Evolutionary conservation across 2,888 invertebrate genomes (phyloP).

Genomic region (Sepiola atlantica): DNA sequence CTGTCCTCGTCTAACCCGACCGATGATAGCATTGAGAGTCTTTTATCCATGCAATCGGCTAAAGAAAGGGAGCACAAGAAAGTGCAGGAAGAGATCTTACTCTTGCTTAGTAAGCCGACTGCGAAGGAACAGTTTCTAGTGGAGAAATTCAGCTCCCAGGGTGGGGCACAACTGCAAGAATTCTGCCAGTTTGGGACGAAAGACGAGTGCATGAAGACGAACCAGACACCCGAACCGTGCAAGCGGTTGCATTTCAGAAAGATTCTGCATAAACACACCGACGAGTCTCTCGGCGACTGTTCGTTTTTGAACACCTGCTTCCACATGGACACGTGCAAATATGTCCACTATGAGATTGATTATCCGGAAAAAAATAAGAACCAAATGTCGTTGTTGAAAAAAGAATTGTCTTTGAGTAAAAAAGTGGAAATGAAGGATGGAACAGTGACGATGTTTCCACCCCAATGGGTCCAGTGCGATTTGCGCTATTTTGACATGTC

Average conservation of each 20-base stretch:
- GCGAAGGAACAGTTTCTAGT: constrained; percentile 95
- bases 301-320: constrained; percentile 98
- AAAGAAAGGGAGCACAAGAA: constrained; percentile 96
- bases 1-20: constrained; percentile 46
- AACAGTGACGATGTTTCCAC: constrained; percentile 70
- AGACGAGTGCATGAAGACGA: constrained; percentile 83
- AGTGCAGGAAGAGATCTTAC: constrained; percentile 93
- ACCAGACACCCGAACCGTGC: constrained; percentile 80
- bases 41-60: constrained; percentile 93
- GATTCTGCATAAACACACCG: constrained; percentile 95
- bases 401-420: constrained; percentile 56
- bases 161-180: constrained; percentile 83
- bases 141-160: constrained; percentile 95
- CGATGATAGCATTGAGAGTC: constrained; percentile 69
- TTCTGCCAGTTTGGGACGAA: constrained; percentile 97
- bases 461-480: constrained; percentile 96
- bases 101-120: constrained; percentile 91
- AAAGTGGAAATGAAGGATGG: constrained; percentile 57
- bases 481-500: constrained; percentile 92
- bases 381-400: constrained; percentile 58
- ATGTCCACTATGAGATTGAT: constrained; percentile 98
- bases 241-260: constrained; percentile 96
- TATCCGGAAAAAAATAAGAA: constrained; percentile 64
- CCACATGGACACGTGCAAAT: constrained; percentile 99
- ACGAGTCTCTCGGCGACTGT: constrained; percentile 93